Conservation (phyloP, 2,888 invertebrate genomes). For the Aelia acuminata region DNA sequence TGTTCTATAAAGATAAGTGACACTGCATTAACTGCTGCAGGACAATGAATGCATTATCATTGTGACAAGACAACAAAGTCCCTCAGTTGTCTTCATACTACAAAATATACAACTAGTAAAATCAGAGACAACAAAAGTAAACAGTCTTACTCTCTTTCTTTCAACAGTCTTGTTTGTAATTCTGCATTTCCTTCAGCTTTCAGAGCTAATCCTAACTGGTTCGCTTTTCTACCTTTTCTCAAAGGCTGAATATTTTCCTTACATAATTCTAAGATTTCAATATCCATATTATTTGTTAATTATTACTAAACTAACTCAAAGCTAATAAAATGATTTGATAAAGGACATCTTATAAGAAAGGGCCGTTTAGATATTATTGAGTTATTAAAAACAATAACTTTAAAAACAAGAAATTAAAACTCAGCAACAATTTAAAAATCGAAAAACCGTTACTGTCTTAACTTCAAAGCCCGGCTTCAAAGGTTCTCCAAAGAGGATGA, state of each 20-base stretch:
- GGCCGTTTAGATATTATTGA: not conserved
- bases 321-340: not conserved
- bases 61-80: no score
- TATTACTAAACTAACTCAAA: not conserved
- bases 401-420: not conserved
- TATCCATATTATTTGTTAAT: slow-evolving; percentile 43
- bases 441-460: slow-evolving; percentile 6
- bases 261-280: slow-evolving; percentile 49
- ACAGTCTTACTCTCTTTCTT: slow-evolving; percentile 78
- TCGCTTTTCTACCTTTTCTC: slow-evolving; percentile 86
- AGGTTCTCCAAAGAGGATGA: not conserved
- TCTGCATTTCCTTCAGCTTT: slow-evolving; percentile 81
- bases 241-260: slow-evolving; percentile 83
- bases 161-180: slow-evolving; percentile 77
- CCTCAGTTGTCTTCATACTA: no score
- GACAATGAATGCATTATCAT: no score
- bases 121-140: slow-evolving; percentile 55
- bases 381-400: not conserved
- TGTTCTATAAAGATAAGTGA: no score
- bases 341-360: not conserved
- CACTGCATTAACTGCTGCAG: not conserved
- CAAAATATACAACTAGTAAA: not conserved
- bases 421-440: not conserved
- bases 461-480: slow-evolving; percentile 1
- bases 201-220: slow-evolving; percentile 84